These are phyloP conservation scores for Aphaenogaster ashmeadi DNA, from an alignment of 1,140 invertebrate genomes.

Conservation along the genomic window DNA sequence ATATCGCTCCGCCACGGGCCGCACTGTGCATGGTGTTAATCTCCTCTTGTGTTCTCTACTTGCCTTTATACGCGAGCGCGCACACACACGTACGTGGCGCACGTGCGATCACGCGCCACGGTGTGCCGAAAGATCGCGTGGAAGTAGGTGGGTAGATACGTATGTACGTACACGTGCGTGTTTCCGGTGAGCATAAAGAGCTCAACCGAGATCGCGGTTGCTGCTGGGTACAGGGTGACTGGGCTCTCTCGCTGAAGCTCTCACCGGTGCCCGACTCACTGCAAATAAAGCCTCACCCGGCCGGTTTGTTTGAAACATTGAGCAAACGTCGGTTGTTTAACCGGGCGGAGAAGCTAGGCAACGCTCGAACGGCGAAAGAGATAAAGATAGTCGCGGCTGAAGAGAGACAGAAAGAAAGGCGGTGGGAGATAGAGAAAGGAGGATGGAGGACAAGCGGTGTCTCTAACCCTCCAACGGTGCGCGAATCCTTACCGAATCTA, in stretches of 20 bases:
- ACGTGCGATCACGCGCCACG: conserved; percentile 15
- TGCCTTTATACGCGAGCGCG: conserved; percentile 20
- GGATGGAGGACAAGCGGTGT: conserved; percentile 10
- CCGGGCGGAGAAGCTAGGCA: conserved; percentile 73
- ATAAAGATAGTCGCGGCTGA: conserved; percentile 47
- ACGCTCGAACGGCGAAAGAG: conserved; percentile 64
- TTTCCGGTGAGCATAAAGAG: conserved; percentile 64
- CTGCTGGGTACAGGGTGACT: conserved; percentile 41
- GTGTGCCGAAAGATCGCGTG: conserved; percentile 23
- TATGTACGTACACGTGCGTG: conserved; percentile 32
- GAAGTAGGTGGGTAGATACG: conserved; percentile 6
- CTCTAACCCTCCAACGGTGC: conserved; percentile 46
- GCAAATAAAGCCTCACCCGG: conserved; percentile 80
- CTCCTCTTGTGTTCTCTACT: conserved; percentile 18
- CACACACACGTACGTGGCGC: background rate
- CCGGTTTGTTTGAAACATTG: conserved; percentile 81
- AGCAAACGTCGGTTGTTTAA: conserved; percentile 81
- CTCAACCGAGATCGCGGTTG: conserved; percentile 56
- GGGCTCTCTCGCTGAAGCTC: conserved; percentile 47
- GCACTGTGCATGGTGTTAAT: conserved; percentile 22
- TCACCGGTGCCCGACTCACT: conserved; percentile 70
- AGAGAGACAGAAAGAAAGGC: conserved; percentile 29
- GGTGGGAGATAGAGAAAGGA: conserved; percentile 1
- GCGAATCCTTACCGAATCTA: conserved; percentile 62
- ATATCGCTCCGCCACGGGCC: conserved; percentile 18